These are phyloP conservation scores for Pomacea maculata DNA, from an alignment of 1,140 invertebrate species.

Conservation along the genomic window DNA sequence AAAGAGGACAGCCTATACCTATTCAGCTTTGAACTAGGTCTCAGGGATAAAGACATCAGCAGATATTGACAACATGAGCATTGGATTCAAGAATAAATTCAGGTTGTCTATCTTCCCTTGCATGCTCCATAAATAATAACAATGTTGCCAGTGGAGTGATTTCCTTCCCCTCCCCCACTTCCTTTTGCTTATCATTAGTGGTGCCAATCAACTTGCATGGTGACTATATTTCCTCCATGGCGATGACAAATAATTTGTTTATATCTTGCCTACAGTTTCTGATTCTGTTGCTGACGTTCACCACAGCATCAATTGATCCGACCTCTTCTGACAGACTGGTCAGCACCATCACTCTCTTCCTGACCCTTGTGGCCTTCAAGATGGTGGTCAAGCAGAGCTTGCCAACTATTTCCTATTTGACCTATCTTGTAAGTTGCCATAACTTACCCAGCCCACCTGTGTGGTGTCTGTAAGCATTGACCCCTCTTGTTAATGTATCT, in stretches of 20 bases:
- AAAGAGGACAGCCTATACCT: too few relatives aligned
- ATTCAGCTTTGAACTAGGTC: neutral
- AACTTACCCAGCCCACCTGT: neutral
- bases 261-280: constrained; percentile 49
- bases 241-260: neutral
- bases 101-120: neutral
- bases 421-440: constrained; percentile 55
- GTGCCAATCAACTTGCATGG: too few relatives aligned
- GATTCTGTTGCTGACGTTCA: constrained; percentile 55
- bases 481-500: neutral
- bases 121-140: neutral
- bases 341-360: constrained; percentile 59
- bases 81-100: neutral
- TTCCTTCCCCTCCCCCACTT: too few relatives aligned
- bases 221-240: neutral
- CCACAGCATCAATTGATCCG: constrained; percentile 51
- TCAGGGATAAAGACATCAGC: neutral
- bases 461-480: neutral
- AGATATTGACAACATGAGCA: too few relatives aligned
- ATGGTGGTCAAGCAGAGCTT: constrained; percentile 59
- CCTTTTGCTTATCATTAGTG: too few relatives aligned
- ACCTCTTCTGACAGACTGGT: constrained; percentile 45
- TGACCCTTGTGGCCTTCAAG: constrained; percentile 62
- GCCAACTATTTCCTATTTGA: constrained; percentile 60
- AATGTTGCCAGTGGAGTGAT: too few relatives aligned